Conservation (phyloP, 1,140 invertebrate species). For the Sitobion miscanthi region DNA sequence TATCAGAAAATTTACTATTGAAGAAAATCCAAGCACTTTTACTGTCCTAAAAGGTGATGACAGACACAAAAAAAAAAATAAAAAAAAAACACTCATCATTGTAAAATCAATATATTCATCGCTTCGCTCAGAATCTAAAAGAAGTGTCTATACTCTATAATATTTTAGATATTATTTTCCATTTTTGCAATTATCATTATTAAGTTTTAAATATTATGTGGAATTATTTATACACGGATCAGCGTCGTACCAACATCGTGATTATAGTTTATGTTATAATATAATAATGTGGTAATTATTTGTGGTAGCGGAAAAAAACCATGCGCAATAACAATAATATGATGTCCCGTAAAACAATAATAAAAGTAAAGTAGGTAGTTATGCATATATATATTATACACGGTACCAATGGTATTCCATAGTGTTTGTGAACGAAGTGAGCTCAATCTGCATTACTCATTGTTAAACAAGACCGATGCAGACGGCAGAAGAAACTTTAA, state of each 20-base stretch:
- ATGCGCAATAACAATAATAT: background rate
- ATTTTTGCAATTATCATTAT: background rate
- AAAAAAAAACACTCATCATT: no score
- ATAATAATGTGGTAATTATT: background rate
- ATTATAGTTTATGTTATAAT: background rate
- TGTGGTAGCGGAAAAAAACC: background rate
- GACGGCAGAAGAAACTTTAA: slow-evolving; percentile 55
- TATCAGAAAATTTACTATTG: no score
- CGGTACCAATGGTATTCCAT: background rate
- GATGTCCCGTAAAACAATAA: background rate
- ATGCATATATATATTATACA: background rate
- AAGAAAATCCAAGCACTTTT: no score
- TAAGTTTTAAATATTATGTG: background rate
- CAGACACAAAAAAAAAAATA: no score
- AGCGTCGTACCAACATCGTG: background rate
- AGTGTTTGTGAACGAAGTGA: slow-evolving; percentile 28
- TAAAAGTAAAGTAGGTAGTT: background rate
- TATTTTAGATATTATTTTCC: no score
- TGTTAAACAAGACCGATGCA: slow-evolving; percentile 41
- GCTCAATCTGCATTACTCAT: slow-evolving; percentile 40
- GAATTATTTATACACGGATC: background rate
- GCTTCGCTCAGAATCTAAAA: no score
- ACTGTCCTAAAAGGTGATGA: no score
- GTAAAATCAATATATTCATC: no score
- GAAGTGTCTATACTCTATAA: no score